Base-by-base conservation (phyloP, 2,797 vertebrate genomes). In the Trachurus trachurus region DNA sequence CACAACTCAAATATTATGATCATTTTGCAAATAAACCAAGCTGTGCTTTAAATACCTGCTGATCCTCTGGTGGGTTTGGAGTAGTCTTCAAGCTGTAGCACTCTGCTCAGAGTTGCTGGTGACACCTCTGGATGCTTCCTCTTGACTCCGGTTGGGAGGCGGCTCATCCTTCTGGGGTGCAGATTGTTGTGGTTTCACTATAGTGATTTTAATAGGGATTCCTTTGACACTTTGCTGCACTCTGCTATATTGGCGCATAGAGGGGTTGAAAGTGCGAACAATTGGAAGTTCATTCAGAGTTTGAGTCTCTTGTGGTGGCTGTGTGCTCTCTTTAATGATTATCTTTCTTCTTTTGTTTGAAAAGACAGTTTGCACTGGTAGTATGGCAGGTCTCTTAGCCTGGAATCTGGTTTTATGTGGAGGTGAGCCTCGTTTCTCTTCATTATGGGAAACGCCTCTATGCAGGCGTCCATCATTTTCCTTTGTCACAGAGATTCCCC, bases 81-180 rank as follows among this genome's bases (percentile, higher is more conserved):
- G 82, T 92, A 77, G 90, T 88, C 82, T 74, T 88, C 64, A 96
- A 78, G 94, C 95, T 9, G 93, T 88, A 4, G 94, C 87, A 52
- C 93, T 95, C 87, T 95, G 95, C 90, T 97, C 96, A 7, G 96
- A 89, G 90, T 96, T 96, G 45, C 96, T 92, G 26, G 94, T 96
- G 66, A 96, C 52, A 0, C 94, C 95, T 74, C 95, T 94, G 9
- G 94, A 91, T 2, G 89, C 90, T 67, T 96, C 94, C 62, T 96
- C 96, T 82, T 92, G 92, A 22, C 93, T 92, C 82, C 93, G 95
- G 4, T 80, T 49, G 52, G 81, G 86, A 81, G 95, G 94, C 19
- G 88, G 92, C 81, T 96, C 96, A 2, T 94, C 92, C 82, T 91
- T 96, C 72, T 83, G 89, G 4, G 67, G 40, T 31, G 85, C 77